Base-by-base conservation (phyloP, 2,888 invertebrate species). In the Doris montereyensis region DNA sequence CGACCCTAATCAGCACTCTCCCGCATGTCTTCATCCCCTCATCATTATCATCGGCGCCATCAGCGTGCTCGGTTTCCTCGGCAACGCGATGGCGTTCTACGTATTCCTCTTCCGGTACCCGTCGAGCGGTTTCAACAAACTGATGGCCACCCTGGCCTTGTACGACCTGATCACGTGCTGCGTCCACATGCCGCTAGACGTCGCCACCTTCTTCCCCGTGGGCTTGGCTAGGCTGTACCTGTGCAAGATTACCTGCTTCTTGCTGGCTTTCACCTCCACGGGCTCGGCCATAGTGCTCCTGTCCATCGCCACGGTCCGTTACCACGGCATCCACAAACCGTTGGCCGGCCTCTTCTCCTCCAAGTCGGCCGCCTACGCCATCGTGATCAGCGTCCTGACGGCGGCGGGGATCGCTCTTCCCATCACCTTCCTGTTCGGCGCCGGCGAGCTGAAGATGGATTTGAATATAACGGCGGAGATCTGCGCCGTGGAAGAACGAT, bases 171-270 rank as follows among this genome's bases (percentile, higher is more conserved):
- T 77, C 34, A 72, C 77, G 10, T 77, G 72, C 30, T 17, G 71
- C 0, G 34, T 77, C 30, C 77, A 77, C 72, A 77, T 77, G 77
- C 77, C 77, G 3, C 62, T 77, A 0, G 77, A 77, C 21, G 28
- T 77, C 17, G 62, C 35, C 3, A 60, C 77, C n/a, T 41, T 77
- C 32, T 35, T 34, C 34, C 41, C 71, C 4, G 34, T 71, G 5
- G 60, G 72, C 1, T 30, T 13, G 13, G 34, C 34, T n/a, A 17
- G 72, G 4, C n/a, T 28, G n/a, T 34, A 57, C 17, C 28, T 72
- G n/a, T 77, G 77, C 34, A 77, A 77, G 62, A 60, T 77, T 28
- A 72, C 77, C 13, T 77, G 77, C 35, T 77, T 77, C 62, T 60
- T 60, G 72, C 58, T 77, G 26, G 71, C 77, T 60, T 77, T 77